phyloP scores from a whole-genome alignment of 2,797 vertebrate species.

The Toxotes lorentzi region DNA sequence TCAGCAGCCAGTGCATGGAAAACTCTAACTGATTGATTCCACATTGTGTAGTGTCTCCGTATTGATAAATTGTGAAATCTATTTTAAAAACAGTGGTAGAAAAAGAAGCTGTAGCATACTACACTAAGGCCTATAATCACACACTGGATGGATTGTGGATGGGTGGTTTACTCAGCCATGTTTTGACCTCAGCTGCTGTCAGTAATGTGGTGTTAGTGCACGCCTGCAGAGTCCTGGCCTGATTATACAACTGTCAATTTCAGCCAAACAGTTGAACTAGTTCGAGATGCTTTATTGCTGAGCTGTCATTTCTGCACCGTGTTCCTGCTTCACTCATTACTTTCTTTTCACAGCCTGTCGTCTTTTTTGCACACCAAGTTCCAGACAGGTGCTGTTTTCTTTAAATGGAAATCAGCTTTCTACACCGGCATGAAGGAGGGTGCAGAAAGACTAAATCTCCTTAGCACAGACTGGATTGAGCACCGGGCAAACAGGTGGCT shows the following conservation, averaged over 20 bases:
- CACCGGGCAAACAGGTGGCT: conserved; percentile 55
- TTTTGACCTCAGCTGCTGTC: conserved; percentile 33
- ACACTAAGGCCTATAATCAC: neutral
- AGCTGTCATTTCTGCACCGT: neutral
- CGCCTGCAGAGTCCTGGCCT: neutral
- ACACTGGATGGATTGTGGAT: neutral
- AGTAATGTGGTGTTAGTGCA: conserved; percentile 13
- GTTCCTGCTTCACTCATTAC: neutral
- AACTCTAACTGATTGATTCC: conserved; percentile 2
- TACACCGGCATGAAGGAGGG: conserved; percentile 11
- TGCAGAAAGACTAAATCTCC: conserved; percentile 63
- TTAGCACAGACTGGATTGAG: conserved; percentile 56
- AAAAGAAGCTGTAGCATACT: neutral
- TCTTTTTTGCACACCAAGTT: neutral
- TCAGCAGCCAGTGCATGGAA: neutral
- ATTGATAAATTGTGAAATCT: neutral
- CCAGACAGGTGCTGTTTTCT: conserved; percentile 55
- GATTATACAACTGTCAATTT: conserved; percentile 20
- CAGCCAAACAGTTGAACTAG: neutral
- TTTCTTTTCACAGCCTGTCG: neutral
- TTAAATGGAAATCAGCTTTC: conserved; percentile 70
- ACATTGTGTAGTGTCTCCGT: neutral
- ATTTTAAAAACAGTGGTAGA: neutral
- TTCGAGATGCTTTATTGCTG: neutral
- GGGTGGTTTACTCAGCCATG: conserved; percentile 16